A percentile compares a stretch with the other conserved stretches of the same genome.
These are phyloP conservation scores for Phrynocephalus forsythii DNA, from an alignment of 2,797 vertebrate species.

Conservation along the genomic window DNA sequence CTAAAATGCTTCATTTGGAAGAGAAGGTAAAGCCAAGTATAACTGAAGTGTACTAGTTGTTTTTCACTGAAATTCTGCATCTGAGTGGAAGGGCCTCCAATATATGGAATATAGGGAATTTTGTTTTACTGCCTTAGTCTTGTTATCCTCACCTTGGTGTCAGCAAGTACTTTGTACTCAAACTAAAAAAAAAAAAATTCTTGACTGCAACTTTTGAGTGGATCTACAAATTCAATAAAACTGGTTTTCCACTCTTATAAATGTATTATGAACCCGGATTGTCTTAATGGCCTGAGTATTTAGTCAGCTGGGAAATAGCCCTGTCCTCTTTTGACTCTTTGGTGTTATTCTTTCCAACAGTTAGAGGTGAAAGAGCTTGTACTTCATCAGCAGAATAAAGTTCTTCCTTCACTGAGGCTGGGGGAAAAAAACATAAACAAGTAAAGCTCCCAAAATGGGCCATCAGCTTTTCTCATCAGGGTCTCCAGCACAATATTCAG, in stretches of 20 bases:
- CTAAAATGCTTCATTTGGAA: neutral
- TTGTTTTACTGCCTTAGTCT: neutral
- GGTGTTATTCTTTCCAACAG: slow-evolving; percentile 23
- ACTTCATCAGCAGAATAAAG: slow-evolving; percentile 19
- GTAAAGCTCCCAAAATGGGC: rapidly evolving
- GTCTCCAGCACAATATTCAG: neutral
- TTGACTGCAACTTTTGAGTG: slow-evolving; percentile 48
- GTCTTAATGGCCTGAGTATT: slow-evolving; percentile 43
- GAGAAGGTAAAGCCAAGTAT: neutral
- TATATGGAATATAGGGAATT: neutral
- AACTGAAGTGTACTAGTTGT: neutral
- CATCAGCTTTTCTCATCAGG: slow-evolving; percentile 9
- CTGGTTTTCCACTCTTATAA: slow-evolving; percentile 45
- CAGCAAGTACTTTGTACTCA: slow-evolving; percentile 31
- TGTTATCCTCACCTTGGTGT: slow-evolving; percentile 49
- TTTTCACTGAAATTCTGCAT: neutral
- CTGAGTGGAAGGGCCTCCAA: neutral
- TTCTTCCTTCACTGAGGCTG: neutral
- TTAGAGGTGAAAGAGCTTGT: slow-evolving; percentile 20
- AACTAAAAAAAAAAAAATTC: slow-evolving; percentile 50
- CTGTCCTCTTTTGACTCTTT: slow-evolving; percentile 16
- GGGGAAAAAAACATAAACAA: neutral
- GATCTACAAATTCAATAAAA: slow-evolving; percentile 43
- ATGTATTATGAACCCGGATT: slow-evolving; percentile 54
- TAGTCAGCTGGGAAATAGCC: slow-evolving; percentile 45